These are phyloP conservation scores for Kryphioiulus occultus DNA, from an alignment of 2,888 invertebrate species.

Conservation along the genomic window DNA sequence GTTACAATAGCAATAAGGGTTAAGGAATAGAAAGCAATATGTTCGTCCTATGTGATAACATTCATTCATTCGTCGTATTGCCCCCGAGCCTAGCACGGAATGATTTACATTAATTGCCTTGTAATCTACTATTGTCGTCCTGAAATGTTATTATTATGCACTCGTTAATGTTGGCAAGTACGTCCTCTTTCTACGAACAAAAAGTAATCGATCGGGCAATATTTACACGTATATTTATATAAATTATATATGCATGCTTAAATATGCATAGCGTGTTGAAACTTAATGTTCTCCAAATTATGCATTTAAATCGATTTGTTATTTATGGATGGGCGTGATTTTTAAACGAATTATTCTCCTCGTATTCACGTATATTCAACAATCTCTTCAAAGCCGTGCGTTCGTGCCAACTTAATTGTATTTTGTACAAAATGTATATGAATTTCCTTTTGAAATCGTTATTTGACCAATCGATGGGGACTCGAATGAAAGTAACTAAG, in stretches of 20 bases:
- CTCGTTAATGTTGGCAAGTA: not conserved
- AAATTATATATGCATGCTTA: not conserved
- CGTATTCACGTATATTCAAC: not conserved
- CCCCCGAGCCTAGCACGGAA: not conserved
- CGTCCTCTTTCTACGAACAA: constrained; percentile 3
- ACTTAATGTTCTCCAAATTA: not conserved
- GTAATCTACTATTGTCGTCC: not conserved
- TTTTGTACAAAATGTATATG: constrained; percentile 7
- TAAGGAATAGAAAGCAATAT: not conserved
- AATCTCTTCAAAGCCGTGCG: not conserved
- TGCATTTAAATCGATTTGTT: constrained; percentile 1
- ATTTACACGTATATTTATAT: not conserved
- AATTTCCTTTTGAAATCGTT: not conserved
- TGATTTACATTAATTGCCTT: not conserved
- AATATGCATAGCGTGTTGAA: not conserved
- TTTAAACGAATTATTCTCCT: not conserved
- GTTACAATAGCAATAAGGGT: no score
- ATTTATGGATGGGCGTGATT: not conserved
- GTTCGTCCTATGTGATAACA: not conserved
- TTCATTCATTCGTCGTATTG: not conserved
- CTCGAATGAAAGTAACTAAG: no score
- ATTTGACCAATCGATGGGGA: not conserved
- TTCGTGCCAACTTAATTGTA: not conserved
- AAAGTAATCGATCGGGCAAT: not conserved
- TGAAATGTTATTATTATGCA: not conserved